These are phyloP conservation scores for Meriones psammophilus DNA, from an alignment of 2,797 vertebrate genomes.

Conservation along the genomic window DNA sequence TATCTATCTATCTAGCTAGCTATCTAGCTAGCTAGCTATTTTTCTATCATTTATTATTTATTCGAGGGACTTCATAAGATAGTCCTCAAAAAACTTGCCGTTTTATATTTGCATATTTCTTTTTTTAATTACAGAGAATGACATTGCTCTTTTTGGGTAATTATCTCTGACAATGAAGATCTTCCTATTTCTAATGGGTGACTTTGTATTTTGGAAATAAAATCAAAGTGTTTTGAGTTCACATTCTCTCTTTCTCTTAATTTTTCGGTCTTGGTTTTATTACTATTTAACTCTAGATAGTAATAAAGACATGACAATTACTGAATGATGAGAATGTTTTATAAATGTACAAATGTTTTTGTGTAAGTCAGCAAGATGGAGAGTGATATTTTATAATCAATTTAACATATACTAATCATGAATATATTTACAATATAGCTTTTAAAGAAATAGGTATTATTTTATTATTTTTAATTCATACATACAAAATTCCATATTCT, in stretches of 20 bases:
- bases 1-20: too few relatives aligned
- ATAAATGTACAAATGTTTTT: neutral
- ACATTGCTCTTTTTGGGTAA: neutral
- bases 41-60: neutral
- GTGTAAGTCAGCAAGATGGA: neutral
- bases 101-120: neutral
- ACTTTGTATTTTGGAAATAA: neutral
- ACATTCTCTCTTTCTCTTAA: neutral
- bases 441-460: neutral
- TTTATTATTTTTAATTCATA: neutral
- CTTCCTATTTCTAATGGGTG: neutral
- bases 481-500: neutral
- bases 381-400: neutral
- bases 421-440: neutral
- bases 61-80: neutral
- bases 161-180: neutral
- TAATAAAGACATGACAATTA: neutral
- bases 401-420: neutral
- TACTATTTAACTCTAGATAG: neutral
- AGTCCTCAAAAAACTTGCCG: neutral
- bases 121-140: neutral
- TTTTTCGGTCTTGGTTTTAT: neutral
- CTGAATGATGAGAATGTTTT: neutral
- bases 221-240: neutral
- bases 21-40: too few relatives aligned